A percentile compares a stretch with the other conserved stretches of the same genome.
phyloP scores from a whole-genome alignment of 2,888 invertebrate genomes.

The Papilio gigon region DNA sequence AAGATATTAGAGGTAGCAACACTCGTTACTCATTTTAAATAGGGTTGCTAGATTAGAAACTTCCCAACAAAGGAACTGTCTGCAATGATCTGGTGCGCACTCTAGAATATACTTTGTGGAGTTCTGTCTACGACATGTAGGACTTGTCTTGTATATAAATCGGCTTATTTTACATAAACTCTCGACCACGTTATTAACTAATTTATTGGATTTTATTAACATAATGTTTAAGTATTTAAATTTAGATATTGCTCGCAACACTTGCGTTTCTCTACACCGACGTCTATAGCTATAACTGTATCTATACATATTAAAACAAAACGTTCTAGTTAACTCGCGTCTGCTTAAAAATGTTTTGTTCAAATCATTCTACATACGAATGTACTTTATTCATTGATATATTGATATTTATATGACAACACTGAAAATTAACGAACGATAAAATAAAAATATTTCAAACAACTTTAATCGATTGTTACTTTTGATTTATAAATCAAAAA shows the following conservation, averaged over 20 bases:
- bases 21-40: slow-evolving; percentile 44
- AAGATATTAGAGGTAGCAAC: slow-evolving; percentile 36
- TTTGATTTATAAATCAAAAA: no score
- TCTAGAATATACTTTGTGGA: slow-evolving; percentile 69
- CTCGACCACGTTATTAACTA: slow-evolving; percentile 32
- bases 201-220: slow-evolving; percentile 35
- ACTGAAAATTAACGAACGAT: neutral
- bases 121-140: no score
- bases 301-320: no score
- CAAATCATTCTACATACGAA: slow-evolving; percentile 8
- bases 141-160: slow-evolving; percentile 76
- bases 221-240: slow-evolving; percentile 39
- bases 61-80: slow-evolving; percentile 39
- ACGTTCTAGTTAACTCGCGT: neutral
- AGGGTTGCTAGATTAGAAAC: slow-evolving; percentile 68
- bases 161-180: slow-evolving; percentile 21
- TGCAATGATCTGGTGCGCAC: slow-evolving; percentile 39
- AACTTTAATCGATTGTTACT: no score
- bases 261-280: neutral
- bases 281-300: neutral
- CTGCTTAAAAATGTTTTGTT: slow-evolving; percentile 45
- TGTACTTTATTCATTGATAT: no score
- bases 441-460: no score
- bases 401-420: neutral
- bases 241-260: slow-evolving; percentile 40